phyloP scores from a whole-genome alignment of 2,113 vertebrate species.

The Melanotaenia duboulayi region DNA sequence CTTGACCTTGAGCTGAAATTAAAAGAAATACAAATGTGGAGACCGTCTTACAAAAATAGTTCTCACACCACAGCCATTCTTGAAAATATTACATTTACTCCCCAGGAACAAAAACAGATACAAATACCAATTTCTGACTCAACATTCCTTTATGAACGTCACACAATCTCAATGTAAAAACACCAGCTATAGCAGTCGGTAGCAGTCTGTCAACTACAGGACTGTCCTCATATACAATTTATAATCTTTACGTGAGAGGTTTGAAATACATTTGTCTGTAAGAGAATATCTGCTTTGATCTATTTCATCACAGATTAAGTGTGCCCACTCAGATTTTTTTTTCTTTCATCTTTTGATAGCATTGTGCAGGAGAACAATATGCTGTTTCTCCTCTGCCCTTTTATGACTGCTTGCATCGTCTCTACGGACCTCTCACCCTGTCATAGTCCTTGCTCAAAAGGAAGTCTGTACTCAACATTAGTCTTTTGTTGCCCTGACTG shows the following conservation, averaged over 20 bases:
- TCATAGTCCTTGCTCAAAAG: constrained; percentile 22
- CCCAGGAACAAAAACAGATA: too few species aligned
- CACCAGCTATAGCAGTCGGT: not conserved
- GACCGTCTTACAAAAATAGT: too few species aligned
- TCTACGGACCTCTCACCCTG: constrained; percentile 45
- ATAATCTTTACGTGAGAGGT: constrained; percentile 1
- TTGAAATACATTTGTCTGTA: constrained; percentile 6
- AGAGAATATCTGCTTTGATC: constrained; percentile 3
- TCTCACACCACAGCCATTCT: too few species aligned
- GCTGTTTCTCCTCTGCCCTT: constrained; percentile 24
- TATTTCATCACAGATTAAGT: constrained; percentile 9
- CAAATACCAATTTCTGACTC: too few species aligned
- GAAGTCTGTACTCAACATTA: constrained; percentile 36
- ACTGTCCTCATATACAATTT: not conserved
- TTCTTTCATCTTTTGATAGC: constrained; percentile 24
- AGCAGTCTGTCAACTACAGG: not conserved
- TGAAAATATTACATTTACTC: too few species aligned
- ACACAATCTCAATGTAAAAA: too few species aligned
- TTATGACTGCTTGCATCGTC: constrained; percentile 32
- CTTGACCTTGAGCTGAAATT: constrained; percentile 42
- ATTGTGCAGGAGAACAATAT: constrained; percentile 20
- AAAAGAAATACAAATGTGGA: not conserved
- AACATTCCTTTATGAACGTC: too few species aligned
- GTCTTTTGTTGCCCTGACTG: constrained; percentile 23
- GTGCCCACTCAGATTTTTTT: constrained; percentile 16